Conservation (phyloP, 2,888 invertebrate genomes). For the Scaptomyza cyrtandrae region DNA sequence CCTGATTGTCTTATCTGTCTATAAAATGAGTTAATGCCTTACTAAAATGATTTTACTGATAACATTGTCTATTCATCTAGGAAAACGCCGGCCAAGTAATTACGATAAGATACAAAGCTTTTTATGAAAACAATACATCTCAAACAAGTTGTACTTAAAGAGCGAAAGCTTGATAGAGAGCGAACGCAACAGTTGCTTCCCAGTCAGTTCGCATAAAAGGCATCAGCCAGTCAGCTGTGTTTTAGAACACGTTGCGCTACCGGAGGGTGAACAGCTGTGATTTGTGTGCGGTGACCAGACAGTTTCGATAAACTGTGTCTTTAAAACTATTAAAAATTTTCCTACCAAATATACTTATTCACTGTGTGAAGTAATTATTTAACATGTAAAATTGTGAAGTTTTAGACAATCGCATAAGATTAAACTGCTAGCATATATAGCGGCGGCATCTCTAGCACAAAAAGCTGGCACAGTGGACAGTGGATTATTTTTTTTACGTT, state of each 20-base stretch:
- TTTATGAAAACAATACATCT: not conserved
- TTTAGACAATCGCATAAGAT: not conserved
- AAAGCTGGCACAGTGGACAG: constrained; percentile 18
- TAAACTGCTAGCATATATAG: constrained; percentile 7
- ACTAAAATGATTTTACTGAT: not conserved
- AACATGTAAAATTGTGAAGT: not conserved
- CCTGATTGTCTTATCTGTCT: not conserved
- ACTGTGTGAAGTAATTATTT: not conserved
- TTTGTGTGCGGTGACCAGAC: constrained; percentile 6
- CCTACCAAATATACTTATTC: constrained; percentile 9
- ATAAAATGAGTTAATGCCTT: not conserved
- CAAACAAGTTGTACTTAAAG: not conserved
- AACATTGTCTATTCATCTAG: not conserved
- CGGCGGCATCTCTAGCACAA: constrained; percentile 25
- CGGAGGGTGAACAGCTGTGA: constrained; percentile 37
- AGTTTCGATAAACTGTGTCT: not conserved
- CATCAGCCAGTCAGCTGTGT: constrained; percentile 21
- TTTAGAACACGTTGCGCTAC: constrained; percentile 40
- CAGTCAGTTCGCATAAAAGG: constrained; percentile 35
- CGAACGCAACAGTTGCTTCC: constrained; percentile 38
- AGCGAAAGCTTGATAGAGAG: constrained; percentile 8
- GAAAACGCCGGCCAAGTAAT: not conserved
- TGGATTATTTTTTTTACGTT: constrained; percentile 6
- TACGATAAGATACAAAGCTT: constrained; percentile 14
- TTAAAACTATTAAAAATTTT: constrained; percentile 6